phyloP scores from a whole-genome alignment of 2,113 vertebrate species.

The Corythornis cristatus region DNA sequence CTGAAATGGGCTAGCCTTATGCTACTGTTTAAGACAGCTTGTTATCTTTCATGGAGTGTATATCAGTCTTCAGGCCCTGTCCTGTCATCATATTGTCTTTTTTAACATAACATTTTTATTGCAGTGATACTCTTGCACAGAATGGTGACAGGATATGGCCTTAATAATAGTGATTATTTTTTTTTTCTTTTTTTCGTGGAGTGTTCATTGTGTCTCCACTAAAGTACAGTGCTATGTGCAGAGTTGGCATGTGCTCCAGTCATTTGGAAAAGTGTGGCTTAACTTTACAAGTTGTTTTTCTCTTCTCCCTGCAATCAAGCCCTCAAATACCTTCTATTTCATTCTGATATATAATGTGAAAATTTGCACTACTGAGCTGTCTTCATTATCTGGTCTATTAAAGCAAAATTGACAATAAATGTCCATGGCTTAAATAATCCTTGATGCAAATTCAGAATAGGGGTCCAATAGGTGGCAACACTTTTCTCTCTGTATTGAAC shows the following conservation, averaged over 20 bases:
- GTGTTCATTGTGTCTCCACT: constrained; percentile 47
- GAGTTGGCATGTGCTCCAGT: constrained; percentile 62
- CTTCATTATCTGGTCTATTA: constrained; percentile 4
- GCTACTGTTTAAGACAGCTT: constrained; percentile 55
- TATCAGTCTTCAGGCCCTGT: constrained; percentile 45
- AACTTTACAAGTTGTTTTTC: constrained; percentile 23
- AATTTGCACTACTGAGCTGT: constrained; percentile 72
- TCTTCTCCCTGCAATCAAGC: constrained; percentile 5
- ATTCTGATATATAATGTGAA: constrained; percentile 76
- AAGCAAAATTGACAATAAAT: constrained; percentile 2
- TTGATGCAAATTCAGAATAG: not conserved
- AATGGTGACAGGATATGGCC: constrained; percentile 60
- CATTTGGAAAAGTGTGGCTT: constrained; percentile 27
- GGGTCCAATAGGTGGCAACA: not conserved
- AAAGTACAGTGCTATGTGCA: constrained; percentile 49
- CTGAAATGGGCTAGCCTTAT: constrained; percentile 58
- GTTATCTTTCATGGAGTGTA: constrained; percentile 45
- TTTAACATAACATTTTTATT: constrained; percentile 66
- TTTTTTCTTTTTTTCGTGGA: not conserved
- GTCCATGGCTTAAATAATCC: not conserved
- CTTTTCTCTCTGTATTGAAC: constrained; percentile 59
- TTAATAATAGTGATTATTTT: not conserved
- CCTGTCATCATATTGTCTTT: constrained; percentile 58
- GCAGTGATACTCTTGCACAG: constrained; percentile 55
- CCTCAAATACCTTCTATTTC: constrained; percentile 33